Evolutionary conservation across 2,113 vertebrate species (phyloP), one percentile per base, ranked within the genome.

Genomic region (Ariopsis seemanni): DNA sequence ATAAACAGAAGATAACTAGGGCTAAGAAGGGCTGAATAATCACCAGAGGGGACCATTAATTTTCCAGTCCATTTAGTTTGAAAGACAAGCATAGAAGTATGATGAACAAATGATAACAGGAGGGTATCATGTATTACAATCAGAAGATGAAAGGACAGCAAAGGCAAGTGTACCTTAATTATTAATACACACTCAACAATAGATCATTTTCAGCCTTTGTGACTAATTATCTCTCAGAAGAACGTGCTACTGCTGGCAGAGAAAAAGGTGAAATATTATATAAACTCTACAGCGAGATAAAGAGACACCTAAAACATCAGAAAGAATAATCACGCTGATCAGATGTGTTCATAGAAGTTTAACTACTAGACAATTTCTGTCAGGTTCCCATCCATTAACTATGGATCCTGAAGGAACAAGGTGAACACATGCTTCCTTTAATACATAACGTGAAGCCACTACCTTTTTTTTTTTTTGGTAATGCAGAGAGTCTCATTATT

Each of bases 21-120:
- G 27, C 71, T 7, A 58, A 55, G 84, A 67, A 57, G 67, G 88
- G 15, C 53, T 17, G 89, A 65, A 90, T 85, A n/a, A 82, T 86
- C 55, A 90, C 17, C 22, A 55, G 20, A 72, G 34, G 9, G 30
- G 25, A 74, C 42, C 85, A 85, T 87, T 74, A 5, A 82, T 91
- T 53, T 92, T 92, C 74, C 69, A 89, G 15, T 60, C 91, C 90
- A 92, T 92, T 93, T 91, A 74, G 88, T 75, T 77, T 65, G 25
- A 15, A 88, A 87, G 82, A 25, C 85, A 82, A 15, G 84, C 58
- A 25, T 52, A 89, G 89, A 60, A 69, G 9, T 12, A 2, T 34
- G 72, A 79, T 34, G 34, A 83, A 82, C 85, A 14, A 57, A 78
- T 50, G 17, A 90, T 85, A 91, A 90, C 80, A 90, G 89, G 2